These are phyloP conservation scores for Arvicanthis niloticus DNA, from an alignment of 2,113 vertebrate species.

Conservation along the genomic window DNA sequence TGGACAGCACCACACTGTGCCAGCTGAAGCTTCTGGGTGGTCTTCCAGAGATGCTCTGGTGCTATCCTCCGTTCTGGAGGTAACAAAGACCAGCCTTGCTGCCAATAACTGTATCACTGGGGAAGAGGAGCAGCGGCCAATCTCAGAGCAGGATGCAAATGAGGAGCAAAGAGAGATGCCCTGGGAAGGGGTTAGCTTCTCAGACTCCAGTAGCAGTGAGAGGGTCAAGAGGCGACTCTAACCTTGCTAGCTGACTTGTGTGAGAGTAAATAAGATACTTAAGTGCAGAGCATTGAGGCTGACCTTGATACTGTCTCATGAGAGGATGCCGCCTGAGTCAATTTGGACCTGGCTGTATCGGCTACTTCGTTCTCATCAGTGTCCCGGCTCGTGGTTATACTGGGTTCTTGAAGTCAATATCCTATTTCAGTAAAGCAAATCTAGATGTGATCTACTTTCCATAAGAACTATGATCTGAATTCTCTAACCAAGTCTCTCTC, in stretches of 20 bases:
- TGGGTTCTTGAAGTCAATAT: background rate
- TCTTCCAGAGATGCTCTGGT: slow-evolving; percentile 59
- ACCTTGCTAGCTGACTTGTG: background rate
- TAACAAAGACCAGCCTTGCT: slow-evolving; percentile 62
- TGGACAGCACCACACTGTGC: slow-evolving; percentile 61
- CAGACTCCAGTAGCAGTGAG: slow-evolving; percentile 11
- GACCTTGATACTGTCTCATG: background rate
- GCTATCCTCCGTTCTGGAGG: slow-evolving; percentile 65
- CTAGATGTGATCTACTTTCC: background rate
- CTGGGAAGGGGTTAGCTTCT: background rate
- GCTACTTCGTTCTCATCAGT: slow-evolving; percentile 17
- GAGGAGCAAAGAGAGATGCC: slow-evolving; percentile 52
- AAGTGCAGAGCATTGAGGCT: background rate
- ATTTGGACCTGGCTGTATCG: background rate
- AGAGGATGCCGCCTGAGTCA: slow-evolving; percentile 24
- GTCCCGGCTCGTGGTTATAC: background rate
- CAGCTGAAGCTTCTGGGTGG: slow-evolving; percentile 77
- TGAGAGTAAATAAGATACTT: slow-evolving; percentile 42
- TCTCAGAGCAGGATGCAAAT: slow-evolving; percentile 37
- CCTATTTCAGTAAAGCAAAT: background rate
- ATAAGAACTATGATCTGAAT: background rate
- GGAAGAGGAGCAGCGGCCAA: background rate
- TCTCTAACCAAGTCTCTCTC: background rate
- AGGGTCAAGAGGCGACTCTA: background rate
- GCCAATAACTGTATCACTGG: background rate